phyloP scores from a whole-genome alignment of 2,888 invertebrate species.

The Invenusta paracnida region DNA sequence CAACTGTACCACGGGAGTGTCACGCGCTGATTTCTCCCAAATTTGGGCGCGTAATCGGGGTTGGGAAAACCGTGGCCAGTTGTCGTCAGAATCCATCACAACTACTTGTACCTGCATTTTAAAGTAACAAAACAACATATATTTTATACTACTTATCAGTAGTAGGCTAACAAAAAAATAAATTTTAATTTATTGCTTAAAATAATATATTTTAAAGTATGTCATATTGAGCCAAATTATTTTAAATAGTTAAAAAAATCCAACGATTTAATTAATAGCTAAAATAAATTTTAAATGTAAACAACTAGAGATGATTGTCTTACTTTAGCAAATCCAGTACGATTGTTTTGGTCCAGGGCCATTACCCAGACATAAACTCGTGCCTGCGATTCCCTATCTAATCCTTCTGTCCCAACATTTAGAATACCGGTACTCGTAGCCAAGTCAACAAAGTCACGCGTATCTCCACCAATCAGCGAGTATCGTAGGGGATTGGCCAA shows the following conservation, averaged over 20 bases:
- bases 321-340: conserved; percentile 2
- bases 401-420: background rate
- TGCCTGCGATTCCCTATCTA: background rate
- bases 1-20: background rate
- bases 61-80: conserved; percentile 28
- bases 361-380: background rate
- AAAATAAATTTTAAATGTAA: too few species aligned
- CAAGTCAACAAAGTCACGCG: background rate
- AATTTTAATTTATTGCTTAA: too few species aligned
- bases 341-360: background rate
- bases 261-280: too few species aligned
- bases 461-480: background rate
- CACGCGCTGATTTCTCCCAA: background rate
- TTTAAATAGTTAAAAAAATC: too few species aligned
- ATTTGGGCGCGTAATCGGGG: background rate
- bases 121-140: too few species aligned
- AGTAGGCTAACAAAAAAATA: too few species aligned
- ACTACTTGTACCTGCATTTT: background rate
- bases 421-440: background rate
- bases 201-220: too few species aligned
- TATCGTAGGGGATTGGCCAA: background rate
- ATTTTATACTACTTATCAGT: too few species aligned
- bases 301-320: too few species aligned
- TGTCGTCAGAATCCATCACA: background rate
- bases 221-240: too few species aligned